Evolutionary conservation across 2,113 vertebrate genomes (phyloP).

Genomic region (Rhinogobius similis): DNA sequence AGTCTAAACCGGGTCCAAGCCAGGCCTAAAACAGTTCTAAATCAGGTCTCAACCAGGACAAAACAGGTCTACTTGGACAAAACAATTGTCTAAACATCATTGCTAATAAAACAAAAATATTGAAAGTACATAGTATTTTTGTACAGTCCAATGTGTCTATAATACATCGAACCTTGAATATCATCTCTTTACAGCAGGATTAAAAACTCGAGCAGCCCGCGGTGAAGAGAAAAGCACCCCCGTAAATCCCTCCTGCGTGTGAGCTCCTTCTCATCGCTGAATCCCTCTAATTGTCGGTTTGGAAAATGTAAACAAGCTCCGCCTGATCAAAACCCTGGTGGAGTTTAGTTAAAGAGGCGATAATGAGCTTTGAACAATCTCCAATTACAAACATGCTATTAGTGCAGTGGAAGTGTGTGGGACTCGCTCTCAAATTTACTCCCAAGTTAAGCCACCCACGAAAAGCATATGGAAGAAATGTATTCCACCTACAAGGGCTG

Average conservation of each 20-base stretch:
- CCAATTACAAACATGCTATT: slow-evolving; percentile 42
- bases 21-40: too few species aligned
- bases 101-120: too few species aligned
- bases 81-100: too few species aligned
- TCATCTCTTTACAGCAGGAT: too few species aligned
- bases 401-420: slow-evolving; percentile 22
- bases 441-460: slow-evolving; percentile 16
- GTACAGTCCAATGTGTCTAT: too few species aligned
- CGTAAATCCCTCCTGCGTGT: slow-evolving; percentile 31
- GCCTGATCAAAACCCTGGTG: slow-evolving; percentile 36
- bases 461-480: slow-evolving; percentile 15
- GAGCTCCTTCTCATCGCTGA: slow-evolving; percentile 33
- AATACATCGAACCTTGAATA: too few species aligned
- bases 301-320: slow-evolving; percentile 36
- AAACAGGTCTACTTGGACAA: too few species aligned
- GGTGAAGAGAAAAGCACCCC: slow-evolving; percentile 10
- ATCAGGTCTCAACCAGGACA: too few species aligned
- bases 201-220: too few species aligned
- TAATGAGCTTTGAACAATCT: slow-evolving; percentile 39
- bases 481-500: slow-evolving; percentile 1
- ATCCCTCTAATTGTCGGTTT: slow-evolving; percentile 51
- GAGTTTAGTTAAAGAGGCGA: slow-evolving; percentile 42
- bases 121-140: too few species aligned
- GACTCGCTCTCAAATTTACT: slow-evolving; percentile 9
- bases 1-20: too few species aligned